Base-by-base conservation (phyloP, 2,113 vertebrate species). In the Neodontobutis hainanensis region DNA sequence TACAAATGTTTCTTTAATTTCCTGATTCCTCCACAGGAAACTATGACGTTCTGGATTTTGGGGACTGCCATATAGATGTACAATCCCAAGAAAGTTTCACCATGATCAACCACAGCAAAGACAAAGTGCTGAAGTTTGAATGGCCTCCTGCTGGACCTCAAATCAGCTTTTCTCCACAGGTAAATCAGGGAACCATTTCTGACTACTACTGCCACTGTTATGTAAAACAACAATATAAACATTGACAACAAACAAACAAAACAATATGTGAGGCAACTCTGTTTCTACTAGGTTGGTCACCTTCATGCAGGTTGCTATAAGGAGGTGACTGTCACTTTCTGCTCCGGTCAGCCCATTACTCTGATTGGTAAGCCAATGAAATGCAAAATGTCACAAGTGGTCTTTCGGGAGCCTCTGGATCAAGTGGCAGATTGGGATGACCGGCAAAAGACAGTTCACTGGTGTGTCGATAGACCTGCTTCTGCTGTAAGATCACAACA, bases 401-500 rank as follows among this genome's bases (percentile, higher is more conserved):
- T 76, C 27, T 95, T 96, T 60, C 84, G 87, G 63, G 77, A 88
- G 55, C 94, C 93, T 0, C 11, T 83, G 3, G 94, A 94, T 11
- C 75, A 95, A 73, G 91, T 96, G 7, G 45, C 75, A 0, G 95
- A 97, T 87, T 99, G 97, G 97, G 95, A 98, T 0, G 89, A 95
- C 80, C 64, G 50, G 12, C 90, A 92, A 78, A 81, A 5, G 50
- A 91, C 81, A 0, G 62, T 92, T 36, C 93, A 90, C 35, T 95
- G 94, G 16, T 92, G 91, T 40, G 8, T 63, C 8, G 43, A 35
- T 0, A 85, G 48, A 14, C 64, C n/a, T 5, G 16, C 8, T 0
- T 65, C 8, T 3, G 53, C 5, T 15, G 7, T 51, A 53, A 50
- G 8, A 8, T 53, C 73, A 8, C 61, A 40, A 0, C 83, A 88